These are phyloP conservation scores for Coranthus polyacanthus DNA, from an alignment of 2,797 vertebrate species.

Conservation along the genomic window DNA sequence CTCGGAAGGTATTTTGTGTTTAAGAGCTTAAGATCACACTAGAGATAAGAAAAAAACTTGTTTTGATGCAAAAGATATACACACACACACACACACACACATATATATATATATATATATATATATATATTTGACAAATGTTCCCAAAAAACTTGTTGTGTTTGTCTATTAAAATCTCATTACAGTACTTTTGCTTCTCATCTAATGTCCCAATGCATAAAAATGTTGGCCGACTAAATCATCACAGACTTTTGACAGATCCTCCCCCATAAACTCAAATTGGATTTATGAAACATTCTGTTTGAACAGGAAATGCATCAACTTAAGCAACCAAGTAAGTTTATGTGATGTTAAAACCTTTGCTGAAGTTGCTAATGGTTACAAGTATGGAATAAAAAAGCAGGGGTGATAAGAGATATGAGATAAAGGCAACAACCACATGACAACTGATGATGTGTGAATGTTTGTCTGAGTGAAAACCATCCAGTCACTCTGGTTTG, in stretches of 20 bases:
- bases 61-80: slow-evolving; percentile 8
- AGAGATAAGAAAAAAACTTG: slow-evolving; percentile 11
- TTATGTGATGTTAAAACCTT: neutral
- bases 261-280: slow-evolving; percentile 6
- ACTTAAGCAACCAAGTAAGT: neutral
- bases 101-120: too few species aligned
- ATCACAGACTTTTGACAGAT: neutral
- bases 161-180: slow-evolving; percentile 23
- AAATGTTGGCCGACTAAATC: neutral
- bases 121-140: slow-evolving; percentile 12
- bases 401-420: slow-evolving; percentile 15
- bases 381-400: slow-evolving; percentile 20
- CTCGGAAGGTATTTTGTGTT: neutral
- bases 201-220: neutral
- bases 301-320: slow-evolving; percentile 9
- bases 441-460: slow-evolving; percentile 33
- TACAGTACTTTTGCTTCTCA: slow-evolving; percentile 12
- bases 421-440: slow-evolving; percentile 7
- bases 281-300: neutral
- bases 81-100: too few species aligned
- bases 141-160: neutral
- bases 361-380: neutral
- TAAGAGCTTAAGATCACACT: slow-evolving; percentile 1
- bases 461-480: slow-evolving; percentile 18
- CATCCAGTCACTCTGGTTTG: slow-evolving; percentile 39